These are phyloP conservation scores for Chionomys nivalis DNA, from an alignment of 2,113 vertebrate species.

Conservation along the genomic window DNA sequence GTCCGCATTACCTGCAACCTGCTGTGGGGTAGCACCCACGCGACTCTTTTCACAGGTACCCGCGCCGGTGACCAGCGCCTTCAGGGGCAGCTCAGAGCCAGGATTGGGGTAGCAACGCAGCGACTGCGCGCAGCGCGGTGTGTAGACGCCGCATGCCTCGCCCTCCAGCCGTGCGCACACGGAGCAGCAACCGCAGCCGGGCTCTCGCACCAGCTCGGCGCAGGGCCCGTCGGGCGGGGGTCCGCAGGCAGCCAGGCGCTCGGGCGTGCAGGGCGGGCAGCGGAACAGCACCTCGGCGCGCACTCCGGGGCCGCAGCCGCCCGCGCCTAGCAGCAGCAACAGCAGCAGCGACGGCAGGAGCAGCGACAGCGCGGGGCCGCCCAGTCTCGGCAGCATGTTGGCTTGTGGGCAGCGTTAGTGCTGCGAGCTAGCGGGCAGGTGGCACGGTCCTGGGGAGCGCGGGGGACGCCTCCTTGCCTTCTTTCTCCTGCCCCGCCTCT, in stretches of 20 bases:
- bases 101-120: constrained; percentile 91
- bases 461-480: constrained; percentile 64
- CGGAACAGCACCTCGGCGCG: constrained; percentile 90
- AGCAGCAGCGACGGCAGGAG: constrained; percentile 65
- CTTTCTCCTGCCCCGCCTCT: constrained; percentile 55
- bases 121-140: constrained; percentile 91
- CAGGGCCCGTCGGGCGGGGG: constrained; percentile 82
- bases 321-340: constrained; percentile 68
- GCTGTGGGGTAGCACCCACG: constrained; percentile 82
- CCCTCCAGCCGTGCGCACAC: constrained; percentile 89
- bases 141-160: constrained; percentile 93
- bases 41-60: constrained; percentile 90
- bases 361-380: constrained; percentile 66
- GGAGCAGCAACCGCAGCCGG: constrained; percentile 88
- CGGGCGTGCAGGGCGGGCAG: constrained; percentile 90
- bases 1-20: constrained; percentile 81
- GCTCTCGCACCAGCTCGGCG: constrained; percentile 90
- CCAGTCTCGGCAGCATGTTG: constrained; percentile 67
- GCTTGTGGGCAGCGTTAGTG: constrained; percentile 48
- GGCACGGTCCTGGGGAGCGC: constrained; percentile 37
- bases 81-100: constrained; percentile 89
- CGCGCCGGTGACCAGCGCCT: constrained; percentile 91
- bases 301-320: constrained; percentile 67
- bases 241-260: constrained; percentile 73
- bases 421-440: constrained; percentile 65